These are phyloP conservation scores for Oreochromis mossambicus DNA, from an alignment of 2,797 vertebrate genomes.

Conservation along the genomic window DNA sequence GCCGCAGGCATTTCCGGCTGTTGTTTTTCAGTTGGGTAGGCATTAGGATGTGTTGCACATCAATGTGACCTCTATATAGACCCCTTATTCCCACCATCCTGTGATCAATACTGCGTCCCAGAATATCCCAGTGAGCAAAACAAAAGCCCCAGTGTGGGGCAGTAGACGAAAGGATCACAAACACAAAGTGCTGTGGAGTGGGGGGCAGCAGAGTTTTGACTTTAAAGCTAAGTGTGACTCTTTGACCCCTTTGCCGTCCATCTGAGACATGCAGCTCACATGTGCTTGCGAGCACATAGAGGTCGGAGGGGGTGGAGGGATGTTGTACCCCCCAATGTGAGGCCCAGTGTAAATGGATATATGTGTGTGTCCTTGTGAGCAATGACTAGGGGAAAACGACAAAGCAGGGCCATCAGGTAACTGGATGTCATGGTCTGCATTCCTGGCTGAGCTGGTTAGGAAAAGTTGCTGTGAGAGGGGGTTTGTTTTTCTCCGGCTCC, in stretches of 20 bases:
- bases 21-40: slow-evolving; percentile 41
- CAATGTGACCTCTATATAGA: slow-evolving; percentile 28
- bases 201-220: not conserved
- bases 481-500: slow-evolving; percentile 40
- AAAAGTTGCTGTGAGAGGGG: slow-evolving; percentile 36
- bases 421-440: slow-evolving; percentile 57
- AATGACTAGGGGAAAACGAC: slow-evolving; percentile 28
- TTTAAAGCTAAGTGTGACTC: not conserved
- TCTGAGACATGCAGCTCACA: not conserved
- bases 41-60: slow-evolving; percentile 55
- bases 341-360: slow-evolving; percentile 23
- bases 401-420: slow-evolving; percentile 58
- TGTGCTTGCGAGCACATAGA: slow-evolving; percentile 18
- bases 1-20: slow-evolving; percentile 25
- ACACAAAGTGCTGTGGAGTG: not conserved
- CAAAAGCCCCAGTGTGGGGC: not conserved
- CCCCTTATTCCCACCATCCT: slow-evolving; percentile 19
- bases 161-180: not conserved
- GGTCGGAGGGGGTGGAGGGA: not conserved
- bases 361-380: slow-evolving; percentile 35
- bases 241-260: not conserved
- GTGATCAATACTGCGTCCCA: slow-evolving; percentile 36
- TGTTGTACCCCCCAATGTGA: slow-evolving; percentile 19
- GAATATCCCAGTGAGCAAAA: slow-evolving; percentile 18
- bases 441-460: slow-evolving; percentile 38